phyloP scores from a whole-genome alignment of 2,113 vertebrate genomes.

The Mirza zaza region DNA sequence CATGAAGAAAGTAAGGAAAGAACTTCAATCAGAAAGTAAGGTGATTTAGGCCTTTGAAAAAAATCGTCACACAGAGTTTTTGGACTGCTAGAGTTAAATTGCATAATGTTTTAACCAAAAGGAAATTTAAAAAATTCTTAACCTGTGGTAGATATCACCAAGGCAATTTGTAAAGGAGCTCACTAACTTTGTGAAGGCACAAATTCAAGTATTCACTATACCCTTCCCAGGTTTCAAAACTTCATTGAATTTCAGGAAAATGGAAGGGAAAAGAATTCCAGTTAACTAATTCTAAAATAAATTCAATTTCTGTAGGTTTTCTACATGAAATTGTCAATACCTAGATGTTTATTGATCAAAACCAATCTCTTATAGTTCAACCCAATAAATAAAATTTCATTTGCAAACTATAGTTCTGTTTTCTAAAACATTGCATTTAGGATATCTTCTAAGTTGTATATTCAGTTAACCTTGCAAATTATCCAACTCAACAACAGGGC shows the following conservation, averaged over 20 bases:
- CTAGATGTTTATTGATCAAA: neutral
- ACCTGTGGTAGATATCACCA: neutral
- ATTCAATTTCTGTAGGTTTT: conserved; percentile 1
- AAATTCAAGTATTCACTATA: neutral
- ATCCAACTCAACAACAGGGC: neutral
- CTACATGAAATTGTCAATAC: neutral
- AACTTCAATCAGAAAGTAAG: neutral
- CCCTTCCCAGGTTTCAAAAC: neutral
- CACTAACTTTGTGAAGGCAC: neutral
- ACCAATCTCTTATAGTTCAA: neutral
- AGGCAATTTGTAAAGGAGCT: neutral
- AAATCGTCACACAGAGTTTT: neutral
- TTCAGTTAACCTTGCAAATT: neutral
- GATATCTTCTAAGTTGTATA: neutral
- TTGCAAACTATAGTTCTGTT: neutral
- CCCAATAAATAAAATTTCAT: neutral
- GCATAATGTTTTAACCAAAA: neutral
- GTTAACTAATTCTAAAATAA: neutral
- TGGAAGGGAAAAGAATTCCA: neutral
- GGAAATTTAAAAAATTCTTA: neutral
- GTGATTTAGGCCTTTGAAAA: neutral
- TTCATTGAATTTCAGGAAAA: neutral
- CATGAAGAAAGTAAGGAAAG: no score
- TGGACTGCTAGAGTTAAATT: neutral
- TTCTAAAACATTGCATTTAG: neutral